phyloP scores from a whole-genome alignment of 2,113 vertebrate species.

The Cololabis saira region DNA sequence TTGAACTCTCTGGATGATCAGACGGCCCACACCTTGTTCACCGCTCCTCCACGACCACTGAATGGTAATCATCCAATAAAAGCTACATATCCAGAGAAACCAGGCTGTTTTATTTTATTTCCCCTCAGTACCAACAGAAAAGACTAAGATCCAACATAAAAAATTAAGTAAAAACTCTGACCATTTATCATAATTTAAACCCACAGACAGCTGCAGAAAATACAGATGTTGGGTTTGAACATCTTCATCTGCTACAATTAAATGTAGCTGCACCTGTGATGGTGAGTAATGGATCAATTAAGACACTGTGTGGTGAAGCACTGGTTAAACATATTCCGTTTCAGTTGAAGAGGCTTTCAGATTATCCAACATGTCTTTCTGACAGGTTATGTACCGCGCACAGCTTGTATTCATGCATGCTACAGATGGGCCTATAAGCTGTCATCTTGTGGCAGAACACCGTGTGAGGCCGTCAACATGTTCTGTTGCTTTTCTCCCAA shows the following conservation, averaged over 20 bases:
- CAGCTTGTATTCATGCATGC: constrained; percentile 53
- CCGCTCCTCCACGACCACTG: not conserved
- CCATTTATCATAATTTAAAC: constrained; percentile 48
- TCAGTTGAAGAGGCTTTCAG: constrained; percentile 27
- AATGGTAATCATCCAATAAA: not conserved
- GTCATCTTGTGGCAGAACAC: constrained; percentile 56
- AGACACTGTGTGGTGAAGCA: constrained; percentile 14
- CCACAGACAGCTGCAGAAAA: constrained; percentile 29
- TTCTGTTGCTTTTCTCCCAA: constrained; percentile 63
- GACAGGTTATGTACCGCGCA: constrained; percentile 40
- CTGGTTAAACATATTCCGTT: constrained; percentile 19
- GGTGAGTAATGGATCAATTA: constrained; percentile 49
- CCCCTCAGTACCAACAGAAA: constrained; percentile 14
- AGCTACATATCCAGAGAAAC: not conserved
- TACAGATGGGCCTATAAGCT: constrained; percentile 68
- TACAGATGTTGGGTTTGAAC: constrained; percentile 46
- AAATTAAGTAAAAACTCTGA: constrained; percentile 18
- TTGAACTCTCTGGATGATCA: too few relatives aligned
- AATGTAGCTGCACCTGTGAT: constrained; percentile 17
- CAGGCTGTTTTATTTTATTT: constrained; percentile 5
- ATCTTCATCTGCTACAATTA: constrained; percentile 30
- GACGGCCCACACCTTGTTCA: not conserved
- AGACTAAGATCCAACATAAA: constrained; percentile 14
- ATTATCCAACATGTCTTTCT: constrained; percentile 45
- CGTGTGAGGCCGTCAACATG: constrained; percentile 58